Conservation (phyloP, 2,888 invertebrate species). For the Autographa pulchrina region DNA sequence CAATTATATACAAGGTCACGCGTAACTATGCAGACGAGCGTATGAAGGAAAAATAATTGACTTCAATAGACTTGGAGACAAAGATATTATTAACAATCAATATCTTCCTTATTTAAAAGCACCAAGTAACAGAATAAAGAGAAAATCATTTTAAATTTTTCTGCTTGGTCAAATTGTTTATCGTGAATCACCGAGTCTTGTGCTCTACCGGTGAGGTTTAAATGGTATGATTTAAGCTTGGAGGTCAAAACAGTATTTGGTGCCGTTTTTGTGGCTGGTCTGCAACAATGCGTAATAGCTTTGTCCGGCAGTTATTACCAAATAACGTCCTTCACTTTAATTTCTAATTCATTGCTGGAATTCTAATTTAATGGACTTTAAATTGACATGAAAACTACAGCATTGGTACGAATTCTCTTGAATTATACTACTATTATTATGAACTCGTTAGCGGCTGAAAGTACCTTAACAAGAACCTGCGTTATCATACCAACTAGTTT, state of each 20-base stretch:
- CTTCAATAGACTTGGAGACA: background rate
- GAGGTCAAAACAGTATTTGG: slow-evolving; percentile 31
- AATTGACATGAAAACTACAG: slow-evolving; percentile 38
- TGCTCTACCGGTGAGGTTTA: slow-evolving; percentile 14
- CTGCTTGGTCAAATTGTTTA: slow-evolving; percentile 26
- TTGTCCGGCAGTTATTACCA: slow-evolving; percentile 64
- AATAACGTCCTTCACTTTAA: slow-evolving; percentile 61
- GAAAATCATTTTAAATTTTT: slow-evolving; percentile 9
- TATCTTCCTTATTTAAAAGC: background rate
- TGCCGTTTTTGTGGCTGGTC: slow-evolving; percentile 42
- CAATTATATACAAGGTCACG: slow-evolving; percentile 56
- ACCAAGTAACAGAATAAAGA: background rate
- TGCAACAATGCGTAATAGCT: slow-evolving; percentile 54
- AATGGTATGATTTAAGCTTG: slow-evolving; percentile 25
- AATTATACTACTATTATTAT: slow-evolving; percentile 22
- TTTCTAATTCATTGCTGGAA: slow-evolving; percentile 52
- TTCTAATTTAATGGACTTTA: slow-evolving; percentile 35
- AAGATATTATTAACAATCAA: background rate
- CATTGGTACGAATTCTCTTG: slow-evolving; percentile 9
- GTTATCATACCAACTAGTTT: slow-evolving; percentile 40
- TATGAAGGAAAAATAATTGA: slow-evolving; percentile 10
- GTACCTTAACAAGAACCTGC: slow-evolving; percentile 30
- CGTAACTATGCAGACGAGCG: slow-evolving; percentile 34
- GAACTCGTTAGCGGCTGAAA: slow-evolving; percentile 22
- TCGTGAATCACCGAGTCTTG: slow-evolving; percentile 28